A percentile compares a stretch with the other conserved stretches of the same genome.
Conservation (phyloP, 1,140 invertebrate genomes). For the Colletes latitarsis region DNA sequence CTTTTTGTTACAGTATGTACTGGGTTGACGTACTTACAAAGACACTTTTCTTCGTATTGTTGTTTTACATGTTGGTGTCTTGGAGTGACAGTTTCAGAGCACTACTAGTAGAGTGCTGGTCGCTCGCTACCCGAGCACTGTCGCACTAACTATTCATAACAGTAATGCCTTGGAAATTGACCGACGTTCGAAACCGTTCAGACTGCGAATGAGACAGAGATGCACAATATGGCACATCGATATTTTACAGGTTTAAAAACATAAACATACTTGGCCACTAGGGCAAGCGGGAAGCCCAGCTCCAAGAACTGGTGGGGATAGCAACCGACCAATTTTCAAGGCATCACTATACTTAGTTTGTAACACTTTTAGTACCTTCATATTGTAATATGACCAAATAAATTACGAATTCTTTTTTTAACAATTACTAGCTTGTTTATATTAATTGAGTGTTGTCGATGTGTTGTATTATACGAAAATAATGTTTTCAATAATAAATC, state of each 20-base stretch:
- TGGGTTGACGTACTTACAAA: slow-evolving; percentile 82
- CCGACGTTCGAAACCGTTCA: no score
- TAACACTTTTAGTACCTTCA: slow-evolving; percentile 42
- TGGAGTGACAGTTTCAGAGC: slow-evolving; percentile 75
- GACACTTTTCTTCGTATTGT: slow-evolving; percentile 76
- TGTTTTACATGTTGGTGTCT: slow-evolving; percentile 74
- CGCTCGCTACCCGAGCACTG: slow-evolving; percentile 52
- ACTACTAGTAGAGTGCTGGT: slow-evolving; percentile 60
- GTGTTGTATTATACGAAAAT: slow-evolving; percentile 18
- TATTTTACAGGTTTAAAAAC: no score
- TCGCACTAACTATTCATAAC: slow-evolving; percentile 3
- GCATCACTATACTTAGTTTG: slow-evolving; percentile 5
- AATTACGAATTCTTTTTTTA: slow-evolving; percentile 23
- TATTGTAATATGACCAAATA: slow-evolving; percentile 66
- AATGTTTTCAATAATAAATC: slow-evolving; percentile 36
- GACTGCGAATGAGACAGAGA: no score
- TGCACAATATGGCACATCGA: no score
- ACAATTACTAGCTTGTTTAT: not conserved
- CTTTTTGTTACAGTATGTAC: slow-evolving; percentile 83
- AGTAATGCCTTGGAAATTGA: no score
- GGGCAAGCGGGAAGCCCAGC: no score
- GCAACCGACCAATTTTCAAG: no score
- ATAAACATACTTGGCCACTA: no score
- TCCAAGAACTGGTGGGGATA: no score
- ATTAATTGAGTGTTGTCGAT: not conserved